A percentile compares a stretch with the other conserved stretches of the same genome.
These are phyloP conservation scores for Prinia subflava DNA, from an alignment of 2,113 vertebrate species.

Conservation along the genomic window DNA sequence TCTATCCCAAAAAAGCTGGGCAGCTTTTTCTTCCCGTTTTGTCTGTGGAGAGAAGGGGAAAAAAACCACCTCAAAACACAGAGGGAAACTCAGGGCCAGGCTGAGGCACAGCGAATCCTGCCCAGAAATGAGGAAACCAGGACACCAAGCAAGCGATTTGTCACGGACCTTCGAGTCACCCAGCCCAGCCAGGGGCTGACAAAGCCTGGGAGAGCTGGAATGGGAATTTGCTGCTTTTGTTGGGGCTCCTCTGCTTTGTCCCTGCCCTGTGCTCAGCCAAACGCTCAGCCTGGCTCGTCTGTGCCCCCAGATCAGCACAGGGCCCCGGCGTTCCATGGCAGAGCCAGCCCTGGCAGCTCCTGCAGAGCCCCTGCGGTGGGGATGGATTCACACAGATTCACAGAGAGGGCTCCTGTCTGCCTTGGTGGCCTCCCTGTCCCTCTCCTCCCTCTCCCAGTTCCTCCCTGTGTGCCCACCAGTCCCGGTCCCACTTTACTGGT, in stretches of 20 bases:
- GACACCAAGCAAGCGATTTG: neutral
- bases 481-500: neutral
- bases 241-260: neutral
- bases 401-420: neutral
- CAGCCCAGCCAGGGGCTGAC: neutral
- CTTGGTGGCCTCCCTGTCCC: neutral
- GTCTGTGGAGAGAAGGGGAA: slow-evolving; percentile 23
- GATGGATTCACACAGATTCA: rapidly evolving
- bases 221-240: neutral
- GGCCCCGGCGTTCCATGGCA: neutral
- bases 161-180: neutral
- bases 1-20: slow-evolving; percentile 67
- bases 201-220: neutral
- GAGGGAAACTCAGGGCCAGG: neutral
- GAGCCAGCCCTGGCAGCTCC: neutral
- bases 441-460: neutral
- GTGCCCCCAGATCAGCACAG: neutral
- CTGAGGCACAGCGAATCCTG: neutral
- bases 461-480: neutral
- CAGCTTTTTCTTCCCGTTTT: slow-evolving; percentile 69
- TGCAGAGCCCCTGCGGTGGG: neutral
- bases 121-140: slow-evolving; percentile 12
- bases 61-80: neutral
- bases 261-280: neutral
- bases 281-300: neutral